A percentile compares a stretch with the other conserved stretches of the same genome.
Evolutionary conservation across 2,113 vertebrate genomes (phyloP).

Genomic region (Bos taurus): DNA sequence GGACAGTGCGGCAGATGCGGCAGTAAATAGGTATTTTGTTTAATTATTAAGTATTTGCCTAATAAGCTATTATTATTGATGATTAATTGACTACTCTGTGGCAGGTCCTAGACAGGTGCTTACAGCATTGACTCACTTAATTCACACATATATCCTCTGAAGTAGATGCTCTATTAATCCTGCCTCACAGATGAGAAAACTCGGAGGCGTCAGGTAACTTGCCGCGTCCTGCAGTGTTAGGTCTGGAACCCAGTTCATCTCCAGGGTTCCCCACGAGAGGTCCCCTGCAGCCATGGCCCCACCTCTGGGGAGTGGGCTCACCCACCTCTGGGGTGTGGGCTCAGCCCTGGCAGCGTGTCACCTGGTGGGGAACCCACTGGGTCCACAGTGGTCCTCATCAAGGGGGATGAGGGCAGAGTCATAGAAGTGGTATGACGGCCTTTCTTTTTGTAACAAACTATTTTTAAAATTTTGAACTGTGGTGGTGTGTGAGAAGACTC

Average conservation of each 20-base stretch:
- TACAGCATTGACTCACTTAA: not conserved
- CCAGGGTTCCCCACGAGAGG: not conserved
- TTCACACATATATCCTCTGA: no score
- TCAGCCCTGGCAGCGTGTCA: not conserved
- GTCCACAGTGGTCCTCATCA: no score
- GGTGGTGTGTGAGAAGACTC: not conserved
- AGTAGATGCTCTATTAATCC: not conserved
- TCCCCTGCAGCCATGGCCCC: rapidly evolving
- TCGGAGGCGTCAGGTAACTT: rapidly evolving
- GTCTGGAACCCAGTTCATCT: not conserved
- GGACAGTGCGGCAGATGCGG: rapidly evolving
- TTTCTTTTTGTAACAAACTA: not conserved
- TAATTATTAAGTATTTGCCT: not conserved
- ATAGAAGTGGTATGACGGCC: rapidly evolving
- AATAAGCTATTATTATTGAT: not conserved
- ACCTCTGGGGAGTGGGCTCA: not conserved
- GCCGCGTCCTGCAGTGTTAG: rapidly evolving
- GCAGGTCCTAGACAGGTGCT: not conserved
- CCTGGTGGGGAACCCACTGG: no score
- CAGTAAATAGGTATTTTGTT: not conserved
- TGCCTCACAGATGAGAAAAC: not conserved
- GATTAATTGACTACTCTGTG: not conserved
- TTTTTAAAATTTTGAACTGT: not conserved
- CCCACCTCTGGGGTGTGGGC: not conserved
- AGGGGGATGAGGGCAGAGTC: not conserved